Evolutionary conservation across 1,140 invertebrate genomes (phyloP).

Genomic region (Ganaspis sp.): DNA sequence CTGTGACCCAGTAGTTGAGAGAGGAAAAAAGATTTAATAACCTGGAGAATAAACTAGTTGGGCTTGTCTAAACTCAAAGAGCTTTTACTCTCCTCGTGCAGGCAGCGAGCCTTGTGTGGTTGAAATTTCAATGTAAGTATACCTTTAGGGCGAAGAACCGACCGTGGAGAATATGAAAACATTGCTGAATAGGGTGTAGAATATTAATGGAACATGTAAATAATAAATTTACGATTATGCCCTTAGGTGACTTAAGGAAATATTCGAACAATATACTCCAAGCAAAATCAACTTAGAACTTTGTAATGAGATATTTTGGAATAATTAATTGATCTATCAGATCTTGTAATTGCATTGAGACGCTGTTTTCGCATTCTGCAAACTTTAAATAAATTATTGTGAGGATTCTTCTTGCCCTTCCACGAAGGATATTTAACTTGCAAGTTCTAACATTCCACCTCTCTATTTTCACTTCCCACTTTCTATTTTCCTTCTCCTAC

Average conservation of each 20-base stretch:
- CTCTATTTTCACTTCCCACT: too few species aligned
- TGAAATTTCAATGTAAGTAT: constrained; percentile 38
- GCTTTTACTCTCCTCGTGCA: background rate
- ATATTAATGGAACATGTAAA: constrained; percentile 15
- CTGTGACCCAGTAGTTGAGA: background rate
- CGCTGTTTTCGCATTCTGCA: background rate
- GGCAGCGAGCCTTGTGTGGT: background rate
- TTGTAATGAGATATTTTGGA: background rate
- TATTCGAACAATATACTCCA: background rate
- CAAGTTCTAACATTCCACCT: too few species aligned
- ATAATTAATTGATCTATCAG: constrained; percentile 12
- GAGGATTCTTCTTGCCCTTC: too few species aligned
- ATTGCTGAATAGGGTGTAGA: constrained; percentile 11
- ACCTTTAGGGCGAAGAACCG: background rate
- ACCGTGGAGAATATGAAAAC: constrained; percentile 10
- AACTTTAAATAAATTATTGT: background rate
- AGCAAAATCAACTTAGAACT: background rate
- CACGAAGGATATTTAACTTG: too few species aligned
- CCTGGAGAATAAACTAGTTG: constrained; percentile 34
- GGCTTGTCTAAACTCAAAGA: constrained; percentile 36
- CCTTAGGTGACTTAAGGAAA: background rate
- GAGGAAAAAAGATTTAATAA: constrained; percentile 39
- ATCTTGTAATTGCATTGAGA: background rate
- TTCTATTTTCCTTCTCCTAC: too few species aligned
- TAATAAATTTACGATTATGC: constrained; percentile 16